Conservation (phyloP, 1,140 invertebrate genomes). For the Hyles euphorbiae region DNA sequence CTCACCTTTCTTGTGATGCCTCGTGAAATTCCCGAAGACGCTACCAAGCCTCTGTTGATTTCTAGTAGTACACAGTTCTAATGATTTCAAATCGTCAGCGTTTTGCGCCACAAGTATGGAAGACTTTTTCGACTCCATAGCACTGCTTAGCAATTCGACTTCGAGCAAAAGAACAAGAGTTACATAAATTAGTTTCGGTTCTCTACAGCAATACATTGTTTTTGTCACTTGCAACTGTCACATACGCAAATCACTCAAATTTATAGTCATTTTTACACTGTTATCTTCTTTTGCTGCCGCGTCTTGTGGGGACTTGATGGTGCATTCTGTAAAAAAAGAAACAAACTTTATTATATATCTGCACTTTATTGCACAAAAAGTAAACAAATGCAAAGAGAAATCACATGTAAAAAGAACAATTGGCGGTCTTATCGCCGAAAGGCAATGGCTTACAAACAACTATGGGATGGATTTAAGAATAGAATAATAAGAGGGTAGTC, state of each 20-base stretch:
- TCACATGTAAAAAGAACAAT: no score
- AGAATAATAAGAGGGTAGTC: no score
- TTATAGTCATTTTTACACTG: constrained; percentile 65
- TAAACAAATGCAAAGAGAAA: no score
- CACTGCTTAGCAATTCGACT: constrained; percentile 60
- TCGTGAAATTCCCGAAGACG: constrained; percentile 65
- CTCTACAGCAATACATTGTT: constrained; percentile 72
- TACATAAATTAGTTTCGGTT: constrained; percentile 68
- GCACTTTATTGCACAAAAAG: no score
- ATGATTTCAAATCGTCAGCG: constrained; percentile 56
- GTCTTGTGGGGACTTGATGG: constrained; percentile 12
- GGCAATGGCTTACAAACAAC: no score
- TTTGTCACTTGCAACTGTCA: constrained; percentile 60
- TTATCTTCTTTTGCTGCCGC: constrained; percentile 34
- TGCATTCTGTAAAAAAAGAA: constrained; percentile 50
- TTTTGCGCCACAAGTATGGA: constrained; percentile 59
- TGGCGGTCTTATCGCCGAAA: no score
- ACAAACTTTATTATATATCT: neutral
- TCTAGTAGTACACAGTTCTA: constrained; percentile 58
- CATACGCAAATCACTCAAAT: constrained; percentile 60
- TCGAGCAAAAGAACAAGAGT: constrained; percentile 64
- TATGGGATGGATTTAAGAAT: no score
- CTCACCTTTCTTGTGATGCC: constrained; percentile 68
- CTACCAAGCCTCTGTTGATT: constrained; percentile 64
- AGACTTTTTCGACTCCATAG: constrained; percentile 65